phyloP scores from a whole-genome alignment of 1,140 invertebrate genomes.

The Potamilus streckersoni region DNA sequence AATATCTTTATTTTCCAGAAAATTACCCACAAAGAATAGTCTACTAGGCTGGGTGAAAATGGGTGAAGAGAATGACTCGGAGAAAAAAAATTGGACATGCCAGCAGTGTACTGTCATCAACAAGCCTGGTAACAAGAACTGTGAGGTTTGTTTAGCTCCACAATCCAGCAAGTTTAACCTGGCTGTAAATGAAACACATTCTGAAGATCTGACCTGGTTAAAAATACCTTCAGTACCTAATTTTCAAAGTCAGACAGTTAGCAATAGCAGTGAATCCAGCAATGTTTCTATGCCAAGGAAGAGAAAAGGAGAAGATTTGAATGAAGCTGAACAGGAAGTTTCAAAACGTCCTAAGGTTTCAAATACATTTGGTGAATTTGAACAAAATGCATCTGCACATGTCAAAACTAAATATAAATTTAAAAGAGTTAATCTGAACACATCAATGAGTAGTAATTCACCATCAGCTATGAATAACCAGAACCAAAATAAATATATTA shows the following conservation, averaged over 20 bases:
- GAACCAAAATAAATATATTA: no score
- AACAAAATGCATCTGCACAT: no score
- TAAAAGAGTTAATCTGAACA: no score
- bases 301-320: neutral
- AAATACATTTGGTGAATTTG: no score
- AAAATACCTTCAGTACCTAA: neutral
- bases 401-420: no score
- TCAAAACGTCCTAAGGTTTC: no score
- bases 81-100: slow-evolving; percentile 41
- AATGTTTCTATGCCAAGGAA: neutral
- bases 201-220: neutral
- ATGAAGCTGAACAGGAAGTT: no score
- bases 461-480: no score
- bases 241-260: neutral
- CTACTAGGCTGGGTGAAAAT: slow-evolving; percentile 49
- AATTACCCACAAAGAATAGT: slow-evolving; percentile 47
- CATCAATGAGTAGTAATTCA: no score
- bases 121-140: slow-evolving; percentile 25
- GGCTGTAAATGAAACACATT: neutral
- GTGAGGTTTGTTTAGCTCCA: slow-evolving; percentile 34
- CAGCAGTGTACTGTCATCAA: slow-evolving; percentile 48
- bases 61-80: neutral
- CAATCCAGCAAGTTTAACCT: neutral
- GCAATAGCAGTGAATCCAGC: neutral
- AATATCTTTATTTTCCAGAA: slow-evolving; percentile 31